These are phyloP conservation scores for Vimba vimba DNA, from an alignment of 2,113 vertebrate genomes.

Conservation along the genomic window DNA sequence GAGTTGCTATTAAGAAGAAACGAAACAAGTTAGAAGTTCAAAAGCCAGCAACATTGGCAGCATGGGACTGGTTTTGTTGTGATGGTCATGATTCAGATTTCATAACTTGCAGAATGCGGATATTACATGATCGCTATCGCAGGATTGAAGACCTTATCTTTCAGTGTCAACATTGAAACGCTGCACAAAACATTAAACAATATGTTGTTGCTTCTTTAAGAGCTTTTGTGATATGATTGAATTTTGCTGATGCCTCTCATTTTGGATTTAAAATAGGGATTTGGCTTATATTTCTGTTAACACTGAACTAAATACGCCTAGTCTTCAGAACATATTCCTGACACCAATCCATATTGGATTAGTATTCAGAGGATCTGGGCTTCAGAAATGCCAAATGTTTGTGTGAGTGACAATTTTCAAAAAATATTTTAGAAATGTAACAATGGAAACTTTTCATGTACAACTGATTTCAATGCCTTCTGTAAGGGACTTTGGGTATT, in stretches of 20 bases:
- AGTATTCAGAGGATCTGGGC: not conserved
- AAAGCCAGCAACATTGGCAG: too few species aligned
- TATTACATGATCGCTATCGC: constrained; percentile 50
- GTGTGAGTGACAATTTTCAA: not conserved
- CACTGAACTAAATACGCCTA: not conserved
- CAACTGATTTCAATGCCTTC: not conserved
- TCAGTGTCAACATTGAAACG: not conserved
- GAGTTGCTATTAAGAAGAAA: not conserved
- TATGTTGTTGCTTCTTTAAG: not conserved
- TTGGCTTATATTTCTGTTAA: not conserved
- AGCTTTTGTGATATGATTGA: not conserved
- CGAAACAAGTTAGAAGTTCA: not conserved
- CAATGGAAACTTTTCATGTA: not conserved
- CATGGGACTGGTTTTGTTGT: not conserved
- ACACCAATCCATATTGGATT: not conserved
- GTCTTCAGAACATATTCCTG: not conserved
- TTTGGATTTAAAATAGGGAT: not conserved
- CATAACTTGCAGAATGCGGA: constrained; percentile 7
- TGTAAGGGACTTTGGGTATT: not conserved
- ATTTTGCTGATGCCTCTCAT: not conserved
- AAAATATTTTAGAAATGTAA: not conserved
- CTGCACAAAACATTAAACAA: not conserved
- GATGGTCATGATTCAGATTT: constrained; percentile 8
- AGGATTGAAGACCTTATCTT: not conserved
- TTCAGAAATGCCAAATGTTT: not conserved